Conservation (phyloP, 2,113 vertebrate species). For the Chloebia gouldiae region DNA sequence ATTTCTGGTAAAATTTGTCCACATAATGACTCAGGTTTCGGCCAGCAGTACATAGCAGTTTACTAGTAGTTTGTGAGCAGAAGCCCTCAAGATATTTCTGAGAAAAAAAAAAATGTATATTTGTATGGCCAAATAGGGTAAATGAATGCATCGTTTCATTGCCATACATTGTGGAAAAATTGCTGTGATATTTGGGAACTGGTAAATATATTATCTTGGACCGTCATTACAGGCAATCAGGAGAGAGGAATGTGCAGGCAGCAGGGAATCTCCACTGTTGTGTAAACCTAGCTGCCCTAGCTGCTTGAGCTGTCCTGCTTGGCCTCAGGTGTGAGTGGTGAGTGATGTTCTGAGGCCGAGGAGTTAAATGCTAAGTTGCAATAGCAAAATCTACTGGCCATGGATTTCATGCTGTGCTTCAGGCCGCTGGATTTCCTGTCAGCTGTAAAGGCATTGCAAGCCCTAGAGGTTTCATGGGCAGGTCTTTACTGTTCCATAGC, state of each 20-base stretch:
- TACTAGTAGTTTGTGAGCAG: not conserved
- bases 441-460: not conserved
- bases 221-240: fast-evolving
- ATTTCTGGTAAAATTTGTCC: not conserved
- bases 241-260: not conserved
- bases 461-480: not conserved
- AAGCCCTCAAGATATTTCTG: not conserved
- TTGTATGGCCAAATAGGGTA: not conserved
- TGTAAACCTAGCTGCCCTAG: not conserved
- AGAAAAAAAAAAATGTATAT: not conserved
- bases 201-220: not conserved
- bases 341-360: not conserved
- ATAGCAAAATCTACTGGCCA: not conserved
- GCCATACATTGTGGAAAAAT: not conserved
- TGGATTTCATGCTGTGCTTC: fast-evolving
- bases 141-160: not conserved
- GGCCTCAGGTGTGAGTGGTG: not conserved
- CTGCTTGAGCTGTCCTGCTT: not conserved
- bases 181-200: not conserved
- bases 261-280: not conserved
- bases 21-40: not conserved
- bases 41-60: not conserved
- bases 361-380: not conserved
- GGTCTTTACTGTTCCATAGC: not conserved
- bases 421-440: fast-evolving